Percentiles rank a stretch among this genome's conserved stretches.
Conservation (phyloP, 2,113 vertebrate species). For the Puntigrus tetrazona region DNA sequence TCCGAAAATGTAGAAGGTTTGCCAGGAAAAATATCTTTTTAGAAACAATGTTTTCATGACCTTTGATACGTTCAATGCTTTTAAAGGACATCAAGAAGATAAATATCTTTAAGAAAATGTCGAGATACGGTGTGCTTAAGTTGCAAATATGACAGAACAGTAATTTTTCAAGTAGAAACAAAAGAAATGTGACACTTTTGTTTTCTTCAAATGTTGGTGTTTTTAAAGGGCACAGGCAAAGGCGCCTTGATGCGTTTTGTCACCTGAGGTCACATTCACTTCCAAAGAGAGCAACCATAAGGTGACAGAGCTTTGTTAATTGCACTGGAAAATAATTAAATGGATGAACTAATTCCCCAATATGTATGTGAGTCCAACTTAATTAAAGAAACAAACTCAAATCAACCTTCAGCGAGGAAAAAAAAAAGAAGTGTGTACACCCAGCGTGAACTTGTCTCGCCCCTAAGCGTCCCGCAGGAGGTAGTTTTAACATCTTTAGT, state of each 20-base stretch:
- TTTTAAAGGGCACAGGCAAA: constrained; percentile 69
- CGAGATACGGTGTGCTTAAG: not conserved
- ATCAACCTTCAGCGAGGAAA: constrained; percentile 71
- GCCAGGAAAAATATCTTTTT: constrained; percentile 14
- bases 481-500: constrained; percentile 75
- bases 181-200: constrained; percentile 40
- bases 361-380: constrained; percentile 43
- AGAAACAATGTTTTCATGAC: constrained; percentile 29
- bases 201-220: constrained; percentile 68
- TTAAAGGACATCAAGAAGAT: not conserved
- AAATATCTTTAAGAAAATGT: not conserved
- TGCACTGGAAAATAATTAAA: constrained; percentile 58
- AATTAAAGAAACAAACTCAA: constrained; percentile 71
- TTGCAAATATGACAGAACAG: not conserved
- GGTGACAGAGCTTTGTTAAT: constrained; percentile 70
- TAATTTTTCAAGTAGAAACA: not conserved
- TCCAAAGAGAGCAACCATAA: constrained; percentile 65
- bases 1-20: not conserved
- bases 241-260: constrained; percentile 64
- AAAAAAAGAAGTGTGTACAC: constrained; percentile 67
- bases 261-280: constrained; percentile 75
- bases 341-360: constrained; percentile 52
- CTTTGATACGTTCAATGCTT: constrained; percentile 6
- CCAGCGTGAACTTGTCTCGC: constrained; percentile 76
- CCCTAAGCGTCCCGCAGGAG: constrained; percentile 63